phyloP scores from a whole-genome alignment of 2,113 vertebrate species.

The Xiphophorus couchianus region DNA sequence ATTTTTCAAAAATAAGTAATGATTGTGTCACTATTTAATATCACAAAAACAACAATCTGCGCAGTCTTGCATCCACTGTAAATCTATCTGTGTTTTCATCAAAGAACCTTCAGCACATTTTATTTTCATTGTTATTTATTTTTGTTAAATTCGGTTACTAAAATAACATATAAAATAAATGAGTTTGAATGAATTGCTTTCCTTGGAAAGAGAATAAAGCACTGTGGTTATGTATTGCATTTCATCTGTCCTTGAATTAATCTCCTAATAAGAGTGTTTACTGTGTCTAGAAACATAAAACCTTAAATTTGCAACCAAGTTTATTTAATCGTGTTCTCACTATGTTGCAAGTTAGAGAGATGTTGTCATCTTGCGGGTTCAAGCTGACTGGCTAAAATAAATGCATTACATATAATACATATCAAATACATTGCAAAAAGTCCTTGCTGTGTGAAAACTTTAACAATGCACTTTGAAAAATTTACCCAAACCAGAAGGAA shows the following conservation, averaged over 20 bases:
- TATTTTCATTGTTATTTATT: not conserved
- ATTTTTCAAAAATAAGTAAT: too few species aligned
- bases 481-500: not conserved
- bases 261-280: too few species aligned
- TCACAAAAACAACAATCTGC: too few species aligned
- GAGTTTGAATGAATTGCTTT: not conserved
- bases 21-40: too few species aligned
- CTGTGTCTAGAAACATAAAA: too few species aligned
- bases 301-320: too few species aligned
- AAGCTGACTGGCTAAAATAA: too few species aligned
- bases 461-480: not conserved
- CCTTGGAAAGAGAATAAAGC: not conserved
- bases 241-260: not conserved
- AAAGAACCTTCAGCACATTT: not conserved
- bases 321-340: too few species aligned
- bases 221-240: not conserved
- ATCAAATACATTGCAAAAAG: not conserved
- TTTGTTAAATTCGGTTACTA: not conserved
- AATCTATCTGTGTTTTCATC: not conserved
- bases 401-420: not conserved
- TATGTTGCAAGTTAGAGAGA: too few species aligned
- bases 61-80: too few species aligned
- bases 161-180: not conserved
- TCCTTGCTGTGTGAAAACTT: not conserved
- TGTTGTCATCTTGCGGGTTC: too few species aligned